phyloP scores from a whole-genome alignment of 2,797 vertebrate species.

The Alcedo quadribrachys region DNA sequence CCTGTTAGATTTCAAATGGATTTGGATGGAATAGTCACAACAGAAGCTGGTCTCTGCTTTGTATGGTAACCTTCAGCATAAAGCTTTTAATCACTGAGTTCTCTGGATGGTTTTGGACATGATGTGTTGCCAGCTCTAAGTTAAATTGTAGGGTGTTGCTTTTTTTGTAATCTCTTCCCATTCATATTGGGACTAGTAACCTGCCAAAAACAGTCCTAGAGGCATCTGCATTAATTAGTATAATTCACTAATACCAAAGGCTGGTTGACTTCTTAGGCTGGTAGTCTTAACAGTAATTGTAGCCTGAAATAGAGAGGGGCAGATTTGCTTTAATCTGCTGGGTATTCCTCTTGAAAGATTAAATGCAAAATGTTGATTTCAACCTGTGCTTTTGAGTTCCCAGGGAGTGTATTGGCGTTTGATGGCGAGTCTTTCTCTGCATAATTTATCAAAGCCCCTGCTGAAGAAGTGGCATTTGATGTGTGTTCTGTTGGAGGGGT shows the following conservation, averaged over 20 bases:
- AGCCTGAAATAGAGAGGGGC: constrained; percentile 24
- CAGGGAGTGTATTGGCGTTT: background rate
- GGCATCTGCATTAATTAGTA: background rate
- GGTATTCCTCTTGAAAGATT: constrained; percentile 39
- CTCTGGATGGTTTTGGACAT: background rate
- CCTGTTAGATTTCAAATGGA: background rate
- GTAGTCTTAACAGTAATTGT: background rate
- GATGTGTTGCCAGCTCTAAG: background rate
- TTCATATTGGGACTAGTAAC: background rate
- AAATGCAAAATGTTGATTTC: constrained; percentile 20
- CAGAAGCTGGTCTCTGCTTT: background rate
- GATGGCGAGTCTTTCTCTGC: background rate
- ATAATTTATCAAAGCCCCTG: constrained; percentile 27
- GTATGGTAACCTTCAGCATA: background rate
- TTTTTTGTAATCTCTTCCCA: background rate
- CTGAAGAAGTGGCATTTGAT: constrained; percentile 1
- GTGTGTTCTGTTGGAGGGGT: background rate
- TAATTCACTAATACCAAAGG: background rate
- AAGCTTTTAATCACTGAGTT: constrained; percentile 28
- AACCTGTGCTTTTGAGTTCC: background rate
- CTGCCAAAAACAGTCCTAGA: background rate
- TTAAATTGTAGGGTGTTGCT: background rate
- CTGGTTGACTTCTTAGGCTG: background rate
- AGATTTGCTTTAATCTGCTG: constrained; percentile 34
- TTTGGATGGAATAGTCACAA: background rate